A percentile compares a stretch with the other conserved stretches of the same genome.
Evolutionary conservation across 1,140 invertebrate genomes (phyloP).

Genomic region (Penaeus japonicus): DNA sequence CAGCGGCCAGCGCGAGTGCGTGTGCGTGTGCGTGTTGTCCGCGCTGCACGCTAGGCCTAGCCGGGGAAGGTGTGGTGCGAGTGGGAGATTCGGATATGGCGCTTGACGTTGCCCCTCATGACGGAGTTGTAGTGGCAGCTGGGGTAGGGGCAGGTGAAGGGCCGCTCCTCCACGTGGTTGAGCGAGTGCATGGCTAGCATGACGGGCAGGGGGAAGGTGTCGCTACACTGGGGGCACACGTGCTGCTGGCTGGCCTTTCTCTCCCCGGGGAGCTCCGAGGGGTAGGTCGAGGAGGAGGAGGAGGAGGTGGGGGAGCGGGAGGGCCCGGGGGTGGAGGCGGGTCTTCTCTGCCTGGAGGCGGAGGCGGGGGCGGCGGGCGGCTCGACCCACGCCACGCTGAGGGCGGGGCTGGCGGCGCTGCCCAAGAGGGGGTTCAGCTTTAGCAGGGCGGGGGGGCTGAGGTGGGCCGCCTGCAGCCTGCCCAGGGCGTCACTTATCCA

Average conservation of each 20-base stretch:
- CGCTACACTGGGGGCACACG: conserved; percentile 29
- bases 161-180: conserved; percentile 63
- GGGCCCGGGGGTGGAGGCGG: conserved; percentile 41
- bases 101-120: conserved; percentile 47
- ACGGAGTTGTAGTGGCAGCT: conserved; percentile 63
- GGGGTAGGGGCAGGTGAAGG: conserved; percentile 64
- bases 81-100: conserved; percentile 43
- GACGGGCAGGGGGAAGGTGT: conserved; percentile 44
- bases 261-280: neutral
- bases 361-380: conserved; percentile 15
- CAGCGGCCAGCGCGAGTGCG: no score
- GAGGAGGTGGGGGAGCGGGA: conserved; percentile 19
- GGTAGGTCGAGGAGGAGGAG: neutral
- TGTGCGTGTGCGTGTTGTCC: no score
- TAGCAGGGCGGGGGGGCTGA: conserved; percentile 45
- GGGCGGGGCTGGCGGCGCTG: conserved; percentile 20
- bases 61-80: conserved; percentile 29
- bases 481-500: conserved; percentile 53
- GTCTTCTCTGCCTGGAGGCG: conserved; percentile 8
- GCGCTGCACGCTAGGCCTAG: neutral
- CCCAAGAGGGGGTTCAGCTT: conserved; percentile 46
- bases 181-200: conserved; percentile 47
- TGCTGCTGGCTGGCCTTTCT: neutral
- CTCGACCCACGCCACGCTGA: conserved; percentile 43
- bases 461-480: conserved; percentile 34